These are phyloP conservation scores for Onthophagus taurus DNA, from an alignment of 1,140 invertebrate species.

Conservation along the genomic window DNA sequence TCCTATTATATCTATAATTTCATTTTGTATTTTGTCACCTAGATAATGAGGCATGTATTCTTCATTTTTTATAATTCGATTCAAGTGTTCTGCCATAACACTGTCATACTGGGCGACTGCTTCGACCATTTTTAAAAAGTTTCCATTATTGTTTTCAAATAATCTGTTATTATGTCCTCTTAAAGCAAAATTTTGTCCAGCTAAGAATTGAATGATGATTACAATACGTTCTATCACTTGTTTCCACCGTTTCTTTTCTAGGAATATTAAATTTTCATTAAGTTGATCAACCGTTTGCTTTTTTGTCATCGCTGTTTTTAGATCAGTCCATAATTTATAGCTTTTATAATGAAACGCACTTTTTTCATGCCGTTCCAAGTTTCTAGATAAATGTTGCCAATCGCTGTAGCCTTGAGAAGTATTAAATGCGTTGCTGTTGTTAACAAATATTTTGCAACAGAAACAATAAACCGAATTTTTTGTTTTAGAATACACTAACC, in stretches of 20 bases:
- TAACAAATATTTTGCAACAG: slow-evolving; percentile 3
- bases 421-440: background rate
- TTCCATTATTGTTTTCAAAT: slow-evolving; percentile 14
- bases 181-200: slow-evolving; percentile 4
- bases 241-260: background rate
- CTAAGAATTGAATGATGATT: background rate
- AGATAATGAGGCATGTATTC: slow-evolving; percentile 17
- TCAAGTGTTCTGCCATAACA: slow-evolving; percentile 22
- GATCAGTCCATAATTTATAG: background rate
- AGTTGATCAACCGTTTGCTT: background rate
- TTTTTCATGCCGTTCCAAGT: background rate
- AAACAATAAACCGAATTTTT: slow-evolving; percentile 5
- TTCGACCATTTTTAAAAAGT: slow-evolving; percentile 28
- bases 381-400: background rate
- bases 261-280: background rate
- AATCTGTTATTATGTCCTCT: slow-evolving; percentile 7
- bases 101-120: slow-evolving; percentile 26
- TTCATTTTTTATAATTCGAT: background rate
- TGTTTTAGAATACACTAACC: slow-evolving; percentile 1
- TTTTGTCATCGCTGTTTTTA: background rate
- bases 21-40: slow-evolving; percentile 23
- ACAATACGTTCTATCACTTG: background rate
- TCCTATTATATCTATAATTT: slow-evolving; percentile 20
- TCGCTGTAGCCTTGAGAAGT: background rate
- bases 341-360: background rate